Evolutionary conservation across 1,140 invertebrate genomes (phyloP).

Genomic region (Papilio dardanus): DNA sequence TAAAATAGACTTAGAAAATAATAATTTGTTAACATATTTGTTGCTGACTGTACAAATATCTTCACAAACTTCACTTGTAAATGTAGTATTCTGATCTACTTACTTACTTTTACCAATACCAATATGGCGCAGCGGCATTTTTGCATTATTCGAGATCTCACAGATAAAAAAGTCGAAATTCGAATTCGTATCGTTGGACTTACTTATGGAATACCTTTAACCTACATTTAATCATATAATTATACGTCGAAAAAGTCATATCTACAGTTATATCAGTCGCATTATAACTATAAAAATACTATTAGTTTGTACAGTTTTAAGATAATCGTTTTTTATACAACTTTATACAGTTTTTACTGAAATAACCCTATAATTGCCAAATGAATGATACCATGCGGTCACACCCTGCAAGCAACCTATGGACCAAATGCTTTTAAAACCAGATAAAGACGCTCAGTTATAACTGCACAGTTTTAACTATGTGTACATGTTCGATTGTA

Average conservation of each 20-base stretch:
- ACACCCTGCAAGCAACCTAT: no score
- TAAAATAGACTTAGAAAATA: background rate
- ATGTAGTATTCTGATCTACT: slow-evolving; percentile 29
- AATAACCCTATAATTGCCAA: no score
- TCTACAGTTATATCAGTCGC: background rate
- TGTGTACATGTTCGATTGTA: no score
- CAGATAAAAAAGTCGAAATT: slow-evolving; percentile 19
- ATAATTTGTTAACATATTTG: background rate
- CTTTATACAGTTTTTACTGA: background rate
- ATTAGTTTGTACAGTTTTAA: background rate
- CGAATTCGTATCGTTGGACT: background rate
- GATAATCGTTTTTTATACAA: background rate
- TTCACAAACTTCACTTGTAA: slow-evolving; percentile 12
- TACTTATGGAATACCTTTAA: slow-evolving; percentile 5
- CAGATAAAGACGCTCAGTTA: no score
- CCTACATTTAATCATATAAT: slow-evolving; percentile 10
- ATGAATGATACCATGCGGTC: no score
- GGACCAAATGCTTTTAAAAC: no score
- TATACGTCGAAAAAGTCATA: no score
- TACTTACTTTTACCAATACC: slow-evolving; percentile 15
- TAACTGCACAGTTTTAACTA: no score
- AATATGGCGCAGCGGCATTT: slow-evolving; percentile 21
- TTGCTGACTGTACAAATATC: slow-evolving; percentile 2
- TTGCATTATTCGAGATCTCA: background rate
- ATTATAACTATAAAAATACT: background rate